Evolutionary conservation across 2,888 invertebrate genomes (phyloP), one percentile per base, ranked within the genome.

Genomic region (Leucania comma): DNA sequence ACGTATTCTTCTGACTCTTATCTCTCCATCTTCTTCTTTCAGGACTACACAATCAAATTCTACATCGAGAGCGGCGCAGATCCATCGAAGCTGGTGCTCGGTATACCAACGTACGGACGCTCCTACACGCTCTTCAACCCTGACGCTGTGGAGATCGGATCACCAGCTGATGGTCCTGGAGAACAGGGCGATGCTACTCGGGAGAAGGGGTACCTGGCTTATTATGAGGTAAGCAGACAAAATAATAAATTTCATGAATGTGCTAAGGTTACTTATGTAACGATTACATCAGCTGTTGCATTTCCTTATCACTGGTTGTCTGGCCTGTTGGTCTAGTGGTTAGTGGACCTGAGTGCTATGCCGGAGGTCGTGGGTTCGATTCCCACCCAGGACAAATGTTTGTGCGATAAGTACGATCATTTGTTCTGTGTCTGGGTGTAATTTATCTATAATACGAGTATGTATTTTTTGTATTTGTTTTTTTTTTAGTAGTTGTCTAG

Each of bases 121-220:
- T 98, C 99, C 0, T 99, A 98, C 92, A 99, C 99, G 0, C 95
- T 99, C 66, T 98, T 98, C 89, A 98, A 98, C 91, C 97, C 98
- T 58, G 98, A 98, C 38, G 98, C 98, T 0, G 97, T 97, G 4
- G 98, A 98, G 71, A 96, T 99, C n/a, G 99, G 98, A 0, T 97
- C 98, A 0, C 98, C 98, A 0, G 97, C 99, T 0, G 98, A 98
- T 88, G 99, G 98, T 0, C 98, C 99, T 0, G 99, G 99, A 0
- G 98, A 98, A 69, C 98, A 98, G 92, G 99, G 99, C 6, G 98
- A 98, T 71, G 98, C 98, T 2, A 99, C 99, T 0, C 96, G 98
- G 83, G 99, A 99, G 93, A 98, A 98, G 85, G 99, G 99, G 75
- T 99, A 99, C 89, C 95, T 99, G 83, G 98, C 99, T 32, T 99